These are phyloP conservation scores for Diadromus collaris DNA, from an alignment of 2,888 invertebrate genomes.

Conservation along the genomic window DNA sequence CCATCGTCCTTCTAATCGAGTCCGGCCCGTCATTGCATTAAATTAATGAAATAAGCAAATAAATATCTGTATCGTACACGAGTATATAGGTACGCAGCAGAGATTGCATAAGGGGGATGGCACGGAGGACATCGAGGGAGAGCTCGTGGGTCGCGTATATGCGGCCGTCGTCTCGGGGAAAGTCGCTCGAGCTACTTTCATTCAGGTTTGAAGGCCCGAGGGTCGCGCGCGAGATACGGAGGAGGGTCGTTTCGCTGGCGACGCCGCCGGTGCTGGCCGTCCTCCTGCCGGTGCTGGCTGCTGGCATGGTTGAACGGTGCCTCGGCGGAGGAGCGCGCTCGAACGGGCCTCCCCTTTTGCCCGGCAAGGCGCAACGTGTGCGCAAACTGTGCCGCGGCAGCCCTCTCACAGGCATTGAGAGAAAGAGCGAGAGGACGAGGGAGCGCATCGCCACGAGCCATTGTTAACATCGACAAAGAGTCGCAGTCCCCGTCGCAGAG, in stretches of 20 bases:
- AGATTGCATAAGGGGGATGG: slow-evolving; percentile 25
- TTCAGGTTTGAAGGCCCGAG: slow-evolving; percentile 44
- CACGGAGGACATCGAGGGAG: slow-evolving; percentile 1
- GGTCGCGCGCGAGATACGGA: slow-evolving; percentile 19
- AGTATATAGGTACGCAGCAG: slow-evolving; percentile 12
- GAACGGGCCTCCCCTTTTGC: neutral
- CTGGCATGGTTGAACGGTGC: slow-evolving; percentile 21
- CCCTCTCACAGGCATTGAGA: slow-evolving; percentile 1
- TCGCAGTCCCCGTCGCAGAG: neutral
- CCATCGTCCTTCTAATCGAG: no score
- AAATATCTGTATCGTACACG: slow-evolving; percentile 7
- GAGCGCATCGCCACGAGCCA: slow-evolving; percentile 40
- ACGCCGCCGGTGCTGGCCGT: slow-evolving; percentile 5
- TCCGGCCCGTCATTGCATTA: no score
- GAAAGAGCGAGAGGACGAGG: no score
- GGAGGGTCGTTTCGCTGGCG: neutral
- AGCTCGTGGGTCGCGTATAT: slow-evolving; percentile 34
- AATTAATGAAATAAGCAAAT: neutral
- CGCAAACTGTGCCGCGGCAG: slow-evolving; percentile 49
- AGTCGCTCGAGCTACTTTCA: slow-evolving; percentile 53
- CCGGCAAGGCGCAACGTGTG: slow-evolving; percentile 45
- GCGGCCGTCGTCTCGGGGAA: slow-evolving; percentile 41
- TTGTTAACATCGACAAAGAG: slow-evolving; percentile 53
- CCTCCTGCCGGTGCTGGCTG: neutral
- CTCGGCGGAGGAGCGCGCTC: slow-evolving; percentile 17